Evolutionary conservation across 1,140 invertebrate genomes (phyloP).

Genomic region (Stenopsyche tienmushanensis): DNA sequence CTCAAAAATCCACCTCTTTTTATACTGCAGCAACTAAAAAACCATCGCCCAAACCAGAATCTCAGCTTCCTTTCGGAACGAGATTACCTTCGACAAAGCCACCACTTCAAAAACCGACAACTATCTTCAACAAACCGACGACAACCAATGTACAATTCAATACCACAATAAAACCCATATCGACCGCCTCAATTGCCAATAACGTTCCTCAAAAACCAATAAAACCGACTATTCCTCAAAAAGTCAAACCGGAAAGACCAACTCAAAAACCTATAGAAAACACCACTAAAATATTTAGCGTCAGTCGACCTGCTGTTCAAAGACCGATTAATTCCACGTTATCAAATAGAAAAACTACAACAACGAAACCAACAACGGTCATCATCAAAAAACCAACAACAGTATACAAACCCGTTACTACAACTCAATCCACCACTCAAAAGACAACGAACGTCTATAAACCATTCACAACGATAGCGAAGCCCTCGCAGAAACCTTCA

Average conservation of each 20-base stretch:
- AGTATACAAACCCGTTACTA: not conserved
- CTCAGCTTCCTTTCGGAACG: slow-evolving; percentile 35
- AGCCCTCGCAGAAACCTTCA: slow-evolving; percentile 20
- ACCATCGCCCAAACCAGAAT: slow-evolving; percentile 38
- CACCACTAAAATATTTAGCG: slow-evolving; percentile 47
- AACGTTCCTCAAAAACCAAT: slow-evolving; percentile 34
- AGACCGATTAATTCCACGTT: slow-evolving; percentile 57
- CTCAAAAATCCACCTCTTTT: slow-evolving; percentile 42
- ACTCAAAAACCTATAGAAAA: slow-evolving; percentile 28
- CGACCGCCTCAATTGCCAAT: slow-evolving; percentile 33
- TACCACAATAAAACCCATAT: slow-evolving; percentile 30
- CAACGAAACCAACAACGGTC: slow-evolving; percentile 52
- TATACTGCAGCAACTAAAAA: slow-evolving; percentile 44
- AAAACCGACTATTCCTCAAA: slow-evolving; percentile 26
- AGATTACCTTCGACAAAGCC: slow-evolving; percentile 44
- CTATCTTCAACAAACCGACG: slow-evolving; percentile 40
- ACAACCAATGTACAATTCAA: slow-evolving; percentile 47
- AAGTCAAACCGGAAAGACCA: slow-evolving; percentile 48
- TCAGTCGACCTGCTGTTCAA: slow-evolving; percentile 57
- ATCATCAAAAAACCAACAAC: slow-evolving; percentile 41
- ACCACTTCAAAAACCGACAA: slow-evolving; percentile 49
- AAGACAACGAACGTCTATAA: slow-evolving; percentile 2
- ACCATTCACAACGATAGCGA: slow-evolving; percentile 24
- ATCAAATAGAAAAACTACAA: slow-evolving; percentile 49
- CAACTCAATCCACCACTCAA: slow-evolving; percentile 17